Conservation (phyloP, 2,113 vertebrate species). For the Pontoporia blainvillei region DNA sequence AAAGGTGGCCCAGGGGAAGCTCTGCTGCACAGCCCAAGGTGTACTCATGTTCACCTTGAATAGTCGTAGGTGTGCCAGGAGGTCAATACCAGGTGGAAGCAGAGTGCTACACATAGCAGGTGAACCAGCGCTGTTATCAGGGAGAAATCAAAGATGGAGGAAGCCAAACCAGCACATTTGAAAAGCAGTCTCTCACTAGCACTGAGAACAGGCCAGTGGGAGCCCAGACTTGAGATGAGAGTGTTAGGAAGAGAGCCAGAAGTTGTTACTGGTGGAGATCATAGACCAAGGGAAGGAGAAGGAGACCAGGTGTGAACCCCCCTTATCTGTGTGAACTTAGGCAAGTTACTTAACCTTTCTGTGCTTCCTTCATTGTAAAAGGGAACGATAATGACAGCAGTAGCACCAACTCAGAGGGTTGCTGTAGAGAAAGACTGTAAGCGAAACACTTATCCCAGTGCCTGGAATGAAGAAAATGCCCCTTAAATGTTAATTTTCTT, state of each 20-base stretch:
- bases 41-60: not conserved
- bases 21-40: not conserved
- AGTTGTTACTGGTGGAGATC: not conserved
- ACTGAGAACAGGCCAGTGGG: constrained; percentile 1
- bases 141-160: constrained; percentile 71
- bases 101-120: constrained; percentile 10
- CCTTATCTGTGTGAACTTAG: not conserved
- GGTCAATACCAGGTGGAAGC: not conserved
- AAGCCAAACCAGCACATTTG: constrained; percentile 19
- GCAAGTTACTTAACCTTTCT: not conserved
- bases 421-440: not conserved
- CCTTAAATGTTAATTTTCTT: constrained; percentile 7
- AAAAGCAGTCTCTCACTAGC: constrained; percentile 4
- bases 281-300: not conserved
- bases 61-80: not conserved
- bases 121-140: not conserved
- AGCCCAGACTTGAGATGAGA: not conserved
- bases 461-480: not conserved
- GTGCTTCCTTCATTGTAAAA: not conserved
- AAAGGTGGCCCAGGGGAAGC: constrained; percentile 13
- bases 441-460: not conserved
- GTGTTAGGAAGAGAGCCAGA: constrained; percentile 16
- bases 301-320: not conserved
- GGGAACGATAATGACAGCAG: not conserved
- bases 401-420: not conserved